These are phyloP conservation scores for Pipistrellus pygmaeus DNA, from an alignment of 2,797 vertebrate genomes.

Conservation along the genomic window DNA sequence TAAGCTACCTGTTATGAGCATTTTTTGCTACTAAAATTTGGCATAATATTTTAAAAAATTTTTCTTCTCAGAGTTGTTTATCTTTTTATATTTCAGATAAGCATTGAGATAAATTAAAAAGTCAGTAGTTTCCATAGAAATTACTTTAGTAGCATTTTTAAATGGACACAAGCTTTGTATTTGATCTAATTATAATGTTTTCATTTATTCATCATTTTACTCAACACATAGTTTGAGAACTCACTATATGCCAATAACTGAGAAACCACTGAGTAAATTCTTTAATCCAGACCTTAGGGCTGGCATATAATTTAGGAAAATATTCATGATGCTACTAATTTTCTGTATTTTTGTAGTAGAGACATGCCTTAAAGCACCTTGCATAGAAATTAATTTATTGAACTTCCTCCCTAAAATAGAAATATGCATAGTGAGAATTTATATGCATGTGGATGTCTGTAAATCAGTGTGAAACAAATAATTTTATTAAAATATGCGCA, in stretches of 20 bases:
- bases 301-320: not conserved
- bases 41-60: not conserved
- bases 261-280: not conserved
- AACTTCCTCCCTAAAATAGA: not conserved
- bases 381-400: not conserved
- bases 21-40: not conserved
- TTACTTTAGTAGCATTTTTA: not conserved
- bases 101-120: not conserved
- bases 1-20: not conserved
- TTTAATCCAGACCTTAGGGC: not conserved
- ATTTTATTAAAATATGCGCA: not conserved
- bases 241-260: not conserved
- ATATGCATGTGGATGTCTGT: rapidly evolving
- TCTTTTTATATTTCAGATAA: not conserved
- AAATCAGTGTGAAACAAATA: not conserved
- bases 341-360: not conserved
- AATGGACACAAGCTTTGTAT: not conserved
- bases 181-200: not conserved
- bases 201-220: not conserved
- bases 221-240: not conserved
- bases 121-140: not conserved
- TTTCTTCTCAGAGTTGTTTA: not conserved
- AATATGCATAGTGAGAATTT: not conserved
- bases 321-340: not conserved
- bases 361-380: not conserved